phyloP scores from a whole-genome alignment of 1,140 invertebrate genomes.

The Drosophila sp. region DNA sequence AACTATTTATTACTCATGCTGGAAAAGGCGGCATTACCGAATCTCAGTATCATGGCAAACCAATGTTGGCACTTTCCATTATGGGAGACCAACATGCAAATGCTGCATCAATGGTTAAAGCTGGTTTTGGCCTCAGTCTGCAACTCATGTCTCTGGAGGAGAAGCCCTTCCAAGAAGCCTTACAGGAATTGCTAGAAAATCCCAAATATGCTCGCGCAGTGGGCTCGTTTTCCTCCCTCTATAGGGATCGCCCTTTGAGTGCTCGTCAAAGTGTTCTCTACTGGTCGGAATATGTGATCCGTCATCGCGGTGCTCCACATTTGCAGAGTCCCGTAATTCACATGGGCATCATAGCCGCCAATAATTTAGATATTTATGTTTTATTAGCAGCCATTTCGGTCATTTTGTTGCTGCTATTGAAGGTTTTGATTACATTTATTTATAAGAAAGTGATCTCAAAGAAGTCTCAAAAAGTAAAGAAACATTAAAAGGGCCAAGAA shows the following conservation, averaged over 20 bases:
- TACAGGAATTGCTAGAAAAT: slow-evolving; percentile 48
- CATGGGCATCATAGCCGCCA: slow-evolving; percentile 36
- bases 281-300: slow-evolving; percentile 67
- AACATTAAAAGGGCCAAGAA: background rate
- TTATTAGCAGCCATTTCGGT: background rate
- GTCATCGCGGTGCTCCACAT: slow-evolving; percentile 82
- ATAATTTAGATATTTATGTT: slow-evolving; percentile 25
- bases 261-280: slow-evolving; percentile 45
- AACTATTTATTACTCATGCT: slow-evolving; percentile 88
- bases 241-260: slow-evolving; percentile 57
- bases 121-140: slow-evolving; percentile 83
- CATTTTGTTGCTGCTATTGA: background rate
- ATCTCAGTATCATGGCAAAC: slow-evolving; percentile 87
- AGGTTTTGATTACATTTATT: background rate
- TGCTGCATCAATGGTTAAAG: slow-evolving; percentile 80
- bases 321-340: slow-evolving; percentile 69
- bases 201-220: slow-evolving; percentile 39
- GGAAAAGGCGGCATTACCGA: slow-evolving; percentile 85
- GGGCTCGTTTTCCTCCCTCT: slow-evolving; percentile 37
- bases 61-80: slow-evolving; percentile 87
- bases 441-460: background rate
- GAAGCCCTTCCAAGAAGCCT: slow-evolving; percentile 49
- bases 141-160: slow-evolving; percentile 72
- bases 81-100: slow-evolving; percentile 86
- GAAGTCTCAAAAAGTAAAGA: slow-evolving; percentile 1